phyloP scores from a whole-genome alignment of 2,888 invertebrate genomes.

The Heliconius cydno region DNA sequence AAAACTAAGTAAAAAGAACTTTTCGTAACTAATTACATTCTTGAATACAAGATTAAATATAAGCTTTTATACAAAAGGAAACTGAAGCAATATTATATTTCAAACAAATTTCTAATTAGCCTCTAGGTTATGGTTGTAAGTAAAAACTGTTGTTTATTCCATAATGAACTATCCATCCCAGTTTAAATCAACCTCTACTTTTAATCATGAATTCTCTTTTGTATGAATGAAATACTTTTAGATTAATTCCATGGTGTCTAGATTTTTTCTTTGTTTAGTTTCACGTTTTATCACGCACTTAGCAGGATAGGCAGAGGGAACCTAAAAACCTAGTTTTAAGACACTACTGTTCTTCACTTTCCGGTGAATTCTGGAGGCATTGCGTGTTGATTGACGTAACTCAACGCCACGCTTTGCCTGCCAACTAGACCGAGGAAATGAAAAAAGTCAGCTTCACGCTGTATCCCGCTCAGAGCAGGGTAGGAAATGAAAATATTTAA shows the following conservation, averaged over 20 bases:
- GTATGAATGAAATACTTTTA: neutral
- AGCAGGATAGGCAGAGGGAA: neutral
- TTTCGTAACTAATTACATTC: neutral
- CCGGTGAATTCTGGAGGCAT: no score
- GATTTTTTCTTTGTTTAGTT: neutral
- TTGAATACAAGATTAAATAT: neutral
- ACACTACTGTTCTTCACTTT: no score
- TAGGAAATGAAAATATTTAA: no score
- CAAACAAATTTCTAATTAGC: conserved; percentile 6
- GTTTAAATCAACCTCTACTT: conserved; percentile 4
- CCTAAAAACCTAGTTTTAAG: no score
- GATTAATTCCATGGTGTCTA: neutral
- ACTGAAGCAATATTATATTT: neutral
- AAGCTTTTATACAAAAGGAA: neutral
- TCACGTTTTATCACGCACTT: neutral
- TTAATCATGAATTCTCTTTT: neutral
- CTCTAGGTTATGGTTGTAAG: neutral
- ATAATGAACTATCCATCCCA: neutral
- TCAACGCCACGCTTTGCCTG: no score
- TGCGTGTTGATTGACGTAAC: no score
- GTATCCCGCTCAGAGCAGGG: no score
- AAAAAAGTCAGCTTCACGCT: no score
- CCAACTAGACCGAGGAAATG: no score
- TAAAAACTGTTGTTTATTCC: neutral
- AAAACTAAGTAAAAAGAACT: no score